Conservation (phyloP, 1,140 invertebrate species). For the Pararge aegeria region DNA sequence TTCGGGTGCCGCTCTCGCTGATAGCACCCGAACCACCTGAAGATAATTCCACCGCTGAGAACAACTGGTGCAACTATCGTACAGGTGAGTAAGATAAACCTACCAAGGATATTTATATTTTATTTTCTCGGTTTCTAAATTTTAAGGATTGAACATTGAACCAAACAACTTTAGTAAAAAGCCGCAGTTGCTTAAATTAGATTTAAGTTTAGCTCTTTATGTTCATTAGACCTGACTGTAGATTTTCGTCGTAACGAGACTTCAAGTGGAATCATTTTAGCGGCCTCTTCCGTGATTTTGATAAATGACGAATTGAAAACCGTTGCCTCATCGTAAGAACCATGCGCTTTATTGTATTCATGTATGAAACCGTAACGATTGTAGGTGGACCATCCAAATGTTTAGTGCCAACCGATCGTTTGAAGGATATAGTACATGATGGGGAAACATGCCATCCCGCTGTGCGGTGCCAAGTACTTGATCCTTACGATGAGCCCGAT, state of each 20-base stretch:
- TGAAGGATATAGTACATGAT: slow-evolving; percentile 39
- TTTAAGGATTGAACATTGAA: too few relatives aligned
- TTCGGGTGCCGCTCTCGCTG: slow-evolving; percentile 79
- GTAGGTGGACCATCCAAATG: slow-evolving; percentile 54
- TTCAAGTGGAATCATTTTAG: too few relatives aligned
- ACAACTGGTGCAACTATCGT: slow-evolving; percentile 62
- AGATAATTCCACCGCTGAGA: slow-evolving; percentile 58
- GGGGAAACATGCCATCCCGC: slow-evolving; percentile 72
- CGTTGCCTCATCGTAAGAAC: too few relatives aligned
- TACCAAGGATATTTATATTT: too few relatives aligned
- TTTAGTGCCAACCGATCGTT: slow-evolving; percentile 44
- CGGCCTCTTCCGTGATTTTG: too few relatives aligned
- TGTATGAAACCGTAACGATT: not conserved
- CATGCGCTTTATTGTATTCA: not conserved
- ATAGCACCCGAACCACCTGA: slow-evolving; percentile 66
- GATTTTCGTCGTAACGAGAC: too few relatives aligned
- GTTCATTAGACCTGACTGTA: too few relatives aligned
- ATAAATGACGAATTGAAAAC: too few relatives aligned
- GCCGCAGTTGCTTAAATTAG: too few relatives aligned
- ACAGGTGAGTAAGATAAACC: slow-evolving; percentile 48
- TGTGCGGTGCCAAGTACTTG: slow-evolving; percentile 84
- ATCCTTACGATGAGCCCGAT: slow-evolving; percentile 83
- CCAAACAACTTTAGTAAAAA: too few relatives aligned
- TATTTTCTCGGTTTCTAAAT: too few relatives aligned
- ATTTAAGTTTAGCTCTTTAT: too few relatives aligned